Conservation (phyloP, 2,888 invertebrate genomes). For the Caenorhabditis imperialis region DNA sequence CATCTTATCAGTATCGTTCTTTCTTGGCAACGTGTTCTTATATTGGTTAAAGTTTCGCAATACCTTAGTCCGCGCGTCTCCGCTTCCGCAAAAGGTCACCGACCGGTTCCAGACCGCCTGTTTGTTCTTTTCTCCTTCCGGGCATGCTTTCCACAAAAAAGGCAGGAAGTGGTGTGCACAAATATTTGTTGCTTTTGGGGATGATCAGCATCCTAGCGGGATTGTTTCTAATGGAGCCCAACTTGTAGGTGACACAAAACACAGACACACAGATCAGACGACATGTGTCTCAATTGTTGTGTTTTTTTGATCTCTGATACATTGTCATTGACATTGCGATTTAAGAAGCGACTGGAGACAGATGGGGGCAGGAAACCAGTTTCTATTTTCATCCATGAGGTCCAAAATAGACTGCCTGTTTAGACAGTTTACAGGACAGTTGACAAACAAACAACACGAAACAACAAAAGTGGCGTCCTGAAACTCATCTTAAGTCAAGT, state of each 20-base stretch:
- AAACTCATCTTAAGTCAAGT: no score
- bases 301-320: constrained; percentile 51
- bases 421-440: no score
- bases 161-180: constrained; percentile 11
- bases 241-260: no score
- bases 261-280: no score
- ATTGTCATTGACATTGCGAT: constrained; percentile 9
- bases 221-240: no score
- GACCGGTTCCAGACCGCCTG: constrained; percentile 45
- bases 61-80: constrained; percentile 2
- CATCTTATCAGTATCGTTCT: background rate
- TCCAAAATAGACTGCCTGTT: constrained; percentile 15
- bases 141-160: constrained; percentile 18
- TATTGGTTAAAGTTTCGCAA: constrained; percentile 50
- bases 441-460: no score
- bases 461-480: no score
- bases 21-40: constrained; percentile 26
- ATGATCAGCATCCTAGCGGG: background rate
- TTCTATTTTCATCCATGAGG: constrained; percentile 7
- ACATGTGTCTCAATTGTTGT: no score
- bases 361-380: background rate
- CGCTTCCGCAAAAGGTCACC: constrained; percentile 50
- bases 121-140: constrained; percentile 22
- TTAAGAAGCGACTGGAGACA: no score
- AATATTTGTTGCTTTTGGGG: constrained; percentile 41